Evolutionary conservation across 1,140 invertebrate species (phyloP).

Genomic region (Eriocheir sinensis): DNA sequence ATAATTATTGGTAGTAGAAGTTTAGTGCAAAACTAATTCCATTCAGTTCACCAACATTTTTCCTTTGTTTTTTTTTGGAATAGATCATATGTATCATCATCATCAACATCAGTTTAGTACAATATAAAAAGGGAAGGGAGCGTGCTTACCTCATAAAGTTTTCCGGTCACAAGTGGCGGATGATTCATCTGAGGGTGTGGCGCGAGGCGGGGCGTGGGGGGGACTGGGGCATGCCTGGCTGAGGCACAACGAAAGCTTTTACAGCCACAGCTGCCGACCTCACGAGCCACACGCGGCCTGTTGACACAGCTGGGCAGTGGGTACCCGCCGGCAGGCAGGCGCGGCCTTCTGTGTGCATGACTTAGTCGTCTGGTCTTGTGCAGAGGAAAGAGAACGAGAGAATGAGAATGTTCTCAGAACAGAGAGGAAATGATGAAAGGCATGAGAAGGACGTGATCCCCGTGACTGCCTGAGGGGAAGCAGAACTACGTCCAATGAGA

Average conservation of each 20-base stretch:
- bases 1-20: too few relatives aligned
- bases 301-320: constrained; percentile 35
- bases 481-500: too few relatives aligned
- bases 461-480: background rate
- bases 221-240: background rate
- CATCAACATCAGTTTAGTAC: background rate
- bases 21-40: too few relatives aligned
- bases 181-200: too few relatives aligned
- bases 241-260: background rate
- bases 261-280: background rate
- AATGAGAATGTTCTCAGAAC: background rate
- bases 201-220: background rate
- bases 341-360: background rate
- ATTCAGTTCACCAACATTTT: too few relatives aligned
- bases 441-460: background rate
- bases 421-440: background rate
- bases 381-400: background rate
- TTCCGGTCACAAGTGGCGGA: background rate
- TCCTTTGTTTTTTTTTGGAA: too few relatives aligned
- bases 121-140: background rate
- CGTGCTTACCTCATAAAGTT: background rate
- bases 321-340: background rate
- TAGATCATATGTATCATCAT: too few relatives aligned
- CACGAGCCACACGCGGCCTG: constrained; percentile 7
- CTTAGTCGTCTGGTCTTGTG: background rate